Evolutionary conservation across 2,888 invertebrate genomes (phyloP).

Genomic region (Ceratothoa steindachneri): DNA sequence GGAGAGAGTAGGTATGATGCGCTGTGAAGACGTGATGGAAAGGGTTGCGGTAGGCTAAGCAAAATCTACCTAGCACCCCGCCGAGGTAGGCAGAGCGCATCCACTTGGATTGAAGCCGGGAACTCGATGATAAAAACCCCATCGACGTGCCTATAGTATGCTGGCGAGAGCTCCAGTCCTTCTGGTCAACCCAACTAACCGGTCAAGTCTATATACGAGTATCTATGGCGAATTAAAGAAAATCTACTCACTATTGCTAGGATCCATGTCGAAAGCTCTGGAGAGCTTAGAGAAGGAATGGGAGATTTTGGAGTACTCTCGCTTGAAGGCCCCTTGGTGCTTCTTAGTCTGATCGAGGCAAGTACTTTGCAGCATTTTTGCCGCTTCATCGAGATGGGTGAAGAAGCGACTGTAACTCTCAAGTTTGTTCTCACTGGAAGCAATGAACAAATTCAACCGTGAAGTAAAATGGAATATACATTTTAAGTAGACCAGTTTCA

Average conservation of each 20-base stretch:
- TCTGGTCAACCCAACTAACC: no score
- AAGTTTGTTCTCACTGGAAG: conserved; percentile 67
- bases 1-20: no score
- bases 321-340: conserved; percentile 75
- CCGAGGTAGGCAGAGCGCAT: no score
- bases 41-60: no score
- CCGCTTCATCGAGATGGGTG: conserved; percentile 77
- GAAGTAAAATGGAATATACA: neutral
- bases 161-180: no score
- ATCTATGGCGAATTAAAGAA: no score
- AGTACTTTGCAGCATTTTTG: conserved; percentile 75
- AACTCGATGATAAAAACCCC: no score
- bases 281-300: conserved; percentile 80
- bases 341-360: conserved; percentile 81
- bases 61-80: no score
- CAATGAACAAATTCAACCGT: neutral
- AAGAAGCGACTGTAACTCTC: conserved; percentile 80
- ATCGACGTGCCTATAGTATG: no score
- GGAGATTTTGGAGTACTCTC: conserved; percentile 86
- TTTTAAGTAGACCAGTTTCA: neutral
- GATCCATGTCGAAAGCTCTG: conserved; percentile 63
- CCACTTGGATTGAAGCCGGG: no score
- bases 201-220: no score
- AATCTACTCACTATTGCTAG: conserved; percentile 48
- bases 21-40: no score